phyloP scores from a whole-genome alignment of 2,888 invertebrate species.

The Sceliomorpha sp. region DNA sequence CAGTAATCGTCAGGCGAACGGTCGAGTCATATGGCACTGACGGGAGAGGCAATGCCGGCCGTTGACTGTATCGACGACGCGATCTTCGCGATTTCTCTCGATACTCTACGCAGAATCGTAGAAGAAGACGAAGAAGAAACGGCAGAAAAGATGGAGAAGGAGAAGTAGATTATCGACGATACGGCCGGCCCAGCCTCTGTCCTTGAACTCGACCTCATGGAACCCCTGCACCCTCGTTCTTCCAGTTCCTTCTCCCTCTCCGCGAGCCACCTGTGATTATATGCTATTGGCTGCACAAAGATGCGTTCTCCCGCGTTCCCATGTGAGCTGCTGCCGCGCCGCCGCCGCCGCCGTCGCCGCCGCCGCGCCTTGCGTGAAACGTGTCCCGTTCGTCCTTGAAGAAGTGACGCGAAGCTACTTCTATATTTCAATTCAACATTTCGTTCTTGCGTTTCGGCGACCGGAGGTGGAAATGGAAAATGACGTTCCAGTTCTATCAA shows the following conservation, averaged over 20 bases:
- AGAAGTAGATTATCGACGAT: conserved; percentile 44
- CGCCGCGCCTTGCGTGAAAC: conserved; percentile 24
- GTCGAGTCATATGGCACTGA: conserved; percentile 24
- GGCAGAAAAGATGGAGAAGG: too few species aligned
- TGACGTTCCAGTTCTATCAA: too few species aligned
- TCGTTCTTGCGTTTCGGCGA: too few species aligned
- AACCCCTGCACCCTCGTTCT: conserved; percentile 53
- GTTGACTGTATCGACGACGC: conserved; percentile 32
- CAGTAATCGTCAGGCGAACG: too few species aligned
- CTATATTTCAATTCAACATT: too few species aligned
- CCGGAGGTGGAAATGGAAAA: too few species aligned
- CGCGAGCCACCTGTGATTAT: conserved; percentile 43
- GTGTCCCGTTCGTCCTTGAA: conserved; percentile 36
- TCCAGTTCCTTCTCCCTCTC: conserved; percentile 44
- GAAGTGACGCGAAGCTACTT: conserved; percentile 11
- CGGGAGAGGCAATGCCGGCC: conserved; percentile 17
- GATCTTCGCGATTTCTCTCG: conserved; percentile 32
- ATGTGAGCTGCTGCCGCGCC: too few species aligned
- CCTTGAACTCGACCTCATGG: conserved; percentile 53
- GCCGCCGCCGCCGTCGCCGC: too few species aligned
- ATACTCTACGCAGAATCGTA: conserved; percentile 23
- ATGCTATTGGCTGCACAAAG: conserved; percentile 21
- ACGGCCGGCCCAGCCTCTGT: conserved; percentile 43
- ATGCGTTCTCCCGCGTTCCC: conserved; percentile 39
- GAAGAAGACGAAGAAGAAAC: too few species aligned